Percentiles rank a stretch among this genome's conserved stretches.
Evolutionary conservation across 1,140 invertebrate genomes (phyloP).

Genomic region (Laupala kohalensis): DNA sequence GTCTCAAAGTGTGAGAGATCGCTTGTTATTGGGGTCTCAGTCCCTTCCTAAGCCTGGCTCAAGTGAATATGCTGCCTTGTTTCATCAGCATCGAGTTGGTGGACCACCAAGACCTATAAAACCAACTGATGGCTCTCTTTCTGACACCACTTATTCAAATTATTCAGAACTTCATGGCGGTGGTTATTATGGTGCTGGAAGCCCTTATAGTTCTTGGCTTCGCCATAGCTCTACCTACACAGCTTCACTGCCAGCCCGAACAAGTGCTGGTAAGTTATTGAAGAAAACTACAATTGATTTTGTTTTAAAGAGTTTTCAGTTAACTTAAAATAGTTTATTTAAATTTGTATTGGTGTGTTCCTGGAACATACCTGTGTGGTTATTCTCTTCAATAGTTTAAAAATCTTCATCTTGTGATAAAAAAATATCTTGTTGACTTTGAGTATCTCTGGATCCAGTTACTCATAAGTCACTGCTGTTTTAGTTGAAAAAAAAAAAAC

Average conservation of each 20-base stretch:
- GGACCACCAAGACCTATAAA: constrained; percentile 25
- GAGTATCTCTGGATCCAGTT: too few species aligned
- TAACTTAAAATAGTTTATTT: background rate
- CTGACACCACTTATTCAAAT: constrained; percentile 48
- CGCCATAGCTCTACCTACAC: constrained; percentile 42
- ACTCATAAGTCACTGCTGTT: too few species aligned
- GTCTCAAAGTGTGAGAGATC: constrained; percentile 67
- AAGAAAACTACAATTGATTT: background rate
- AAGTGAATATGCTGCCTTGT: constrained; percentile 46
- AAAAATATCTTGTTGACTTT: too few species aligned
- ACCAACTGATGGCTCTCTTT: constrained; percentile 57
- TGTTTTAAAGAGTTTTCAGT: background rate
- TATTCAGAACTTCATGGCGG: constrained; percentile 36
- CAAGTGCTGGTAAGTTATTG: constrained; percentile 22
- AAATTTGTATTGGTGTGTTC: too few species aligned
- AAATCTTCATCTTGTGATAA: too few species aligned
- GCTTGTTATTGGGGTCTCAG: constrained; percentile 64
- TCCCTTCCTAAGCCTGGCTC: constrained; percentile 61
- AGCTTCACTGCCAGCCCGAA: constrained; percentile 30
- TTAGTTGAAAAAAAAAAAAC: too few species aligned
- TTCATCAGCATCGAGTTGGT: constrained; percentile 30
- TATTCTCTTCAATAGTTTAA: too few species aligned
- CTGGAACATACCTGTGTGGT: too few species aligned
- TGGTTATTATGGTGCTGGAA: constrained; percentile 31
- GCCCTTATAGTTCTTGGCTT: constrained; percentile 42